A percentile compares a stretch with the other conserved stretches of the same genome.
phyloP scores from a whole-genome alignment of 2,113 vertebrate species.

The Tragelaphus scriptus region DNA sequence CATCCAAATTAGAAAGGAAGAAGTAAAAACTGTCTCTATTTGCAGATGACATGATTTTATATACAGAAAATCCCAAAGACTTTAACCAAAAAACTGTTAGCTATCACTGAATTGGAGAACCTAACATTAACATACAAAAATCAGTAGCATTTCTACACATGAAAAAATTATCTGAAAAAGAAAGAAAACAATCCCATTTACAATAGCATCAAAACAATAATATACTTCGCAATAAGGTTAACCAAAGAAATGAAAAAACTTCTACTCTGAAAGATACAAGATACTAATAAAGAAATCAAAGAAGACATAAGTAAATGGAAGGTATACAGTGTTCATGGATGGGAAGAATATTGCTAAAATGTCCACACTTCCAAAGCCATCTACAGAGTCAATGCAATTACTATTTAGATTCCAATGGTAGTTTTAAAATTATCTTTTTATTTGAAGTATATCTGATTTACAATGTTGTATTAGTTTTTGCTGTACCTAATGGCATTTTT shows the following conservation, averaged over 20 bases:
- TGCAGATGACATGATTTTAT: neutral
- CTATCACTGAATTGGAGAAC: neutral
- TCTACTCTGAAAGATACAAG: neutral
- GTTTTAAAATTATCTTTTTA: neutral
- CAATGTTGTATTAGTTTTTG: neutral
- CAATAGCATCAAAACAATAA: neutral
- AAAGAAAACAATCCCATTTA: neutral
- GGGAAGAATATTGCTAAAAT: neutral
- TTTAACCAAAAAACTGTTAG: neutral
- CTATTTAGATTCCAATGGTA: neutral
- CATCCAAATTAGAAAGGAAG: neutral
- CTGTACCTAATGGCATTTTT: neutral
- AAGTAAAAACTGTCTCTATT: neutral
- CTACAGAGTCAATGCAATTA: neutral
- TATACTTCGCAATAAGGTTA: neutral
- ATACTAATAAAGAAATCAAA: neutral
- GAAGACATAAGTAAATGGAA: neutral
- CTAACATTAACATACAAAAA: neutral
- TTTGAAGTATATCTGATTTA: neutral
- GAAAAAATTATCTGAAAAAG: neutral
- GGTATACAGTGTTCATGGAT: neutral
- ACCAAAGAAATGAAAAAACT: neutral
- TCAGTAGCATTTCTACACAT: neutral
- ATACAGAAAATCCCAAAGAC: neutral
- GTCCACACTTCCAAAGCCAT: neutral